These are phyloP conservation scores for Cephalopachus bancanus DNA, from an alignment of 2,797 vertebrate genomes.

Conservation along the genomic window DNA sequence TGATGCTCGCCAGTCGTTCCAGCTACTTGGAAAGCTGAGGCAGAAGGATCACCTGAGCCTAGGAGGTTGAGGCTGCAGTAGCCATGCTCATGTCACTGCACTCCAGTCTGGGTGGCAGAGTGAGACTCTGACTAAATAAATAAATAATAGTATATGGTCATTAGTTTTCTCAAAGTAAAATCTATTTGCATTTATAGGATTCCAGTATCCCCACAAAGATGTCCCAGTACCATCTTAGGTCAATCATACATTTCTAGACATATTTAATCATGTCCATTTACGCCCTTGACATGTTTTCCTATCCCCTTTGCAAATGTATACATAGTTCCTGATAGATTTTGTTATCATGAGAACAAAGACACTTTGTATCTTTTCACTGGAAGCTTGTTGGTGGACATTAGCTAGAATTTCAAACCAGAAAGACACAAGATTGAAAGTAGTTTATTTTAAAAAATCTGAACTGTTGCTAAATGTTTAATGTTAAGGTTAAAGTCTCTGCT, in stretches of 20 bases:
- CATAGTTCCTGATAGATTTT: not conserved
- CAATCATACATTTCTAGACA: not conserved
- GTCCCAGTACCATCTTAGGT: not conserved
- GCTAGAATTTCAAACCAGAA: conserved; percentile 36
- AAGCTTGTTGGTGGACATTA: conserved; percentile 51
- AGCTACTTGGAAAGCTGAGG: no score
- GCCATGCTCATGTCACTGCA: no score
- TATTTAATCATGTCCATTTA: not conserved
- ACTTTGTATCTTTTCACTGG: conserved; percentile 56
- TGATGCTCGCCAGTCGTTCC: no score
- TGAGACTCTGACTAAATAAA: no score
- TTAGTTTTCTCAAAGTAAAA: not conserved
- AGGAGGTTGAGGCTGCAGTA: no score
- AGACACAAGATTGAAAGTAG: conserved; percentile 33
- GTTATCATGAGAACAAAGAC: not conserved
- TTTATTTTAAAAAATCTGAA: conserved; percentile 66
- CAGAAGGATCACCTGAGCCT: no score
- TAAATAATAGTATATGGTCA: not conserved
- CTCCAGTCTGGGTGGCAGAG: no score
- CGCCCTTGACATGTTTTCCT: not conserved
- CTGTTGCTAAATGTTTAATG: conserved; percentile 78
- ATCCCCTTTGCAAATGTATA: not conserved
- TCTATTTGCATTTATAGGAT: not conserved
- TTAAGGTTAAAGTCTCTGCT: conserved; percentile 80
- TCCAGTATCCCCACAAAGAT: not conserved